Evolutionary conservation across 2,113 vertebrate species (phyloP).

Genomic region (Sinocyclocheilus maitianheensis): DNA sequence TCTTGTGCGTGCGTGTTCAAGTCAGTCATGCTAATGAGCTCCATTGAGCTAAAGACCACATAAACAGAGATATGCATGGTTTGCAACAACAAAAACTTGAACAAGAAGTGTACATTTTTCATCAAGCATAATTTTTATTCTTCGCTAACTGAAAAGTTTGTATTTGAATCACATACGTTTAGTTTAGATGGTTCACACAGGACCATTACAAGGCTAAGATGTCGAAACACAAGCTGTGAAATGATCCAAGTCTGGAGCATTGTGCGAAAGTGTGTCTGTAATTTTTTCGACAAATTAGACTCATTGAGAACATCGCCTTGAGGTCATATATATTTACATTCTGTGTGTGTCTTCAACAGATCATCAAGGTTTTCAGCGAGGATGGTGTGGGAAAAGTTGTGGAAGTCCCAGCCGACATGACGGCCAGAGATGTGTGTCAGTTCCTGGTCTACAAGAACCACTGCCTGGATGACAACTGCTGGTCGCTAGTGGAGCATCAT

Average conservation of each 20-base stretch:
- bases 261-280: not conserved
- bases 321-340: not conserved
- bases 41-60: not conserved
- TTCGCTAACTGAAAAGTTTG: not conserved
- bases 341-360: constrained; percentile 72
- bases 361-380: constrained; percentile 96
- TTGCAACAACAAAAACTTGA: not conserved
- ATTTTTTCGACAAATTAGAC: not conserved
- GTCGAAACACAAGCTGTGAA: not conserved
- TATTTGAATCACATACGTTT: not conserved
- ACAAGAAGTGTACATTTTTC: not conserved
- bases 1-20: constrained; percentile 26
- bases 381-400: constrained; percentile 94
- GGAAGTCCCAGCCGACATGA: constrained; percentile 95
- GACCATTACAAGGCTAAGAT: not conserved
- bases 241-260: not conserved
- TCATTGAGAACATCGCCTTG: not conserved
- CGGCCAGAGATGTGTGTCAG: constrained; percentile 95
- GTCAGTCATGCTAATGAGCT: not conserved
- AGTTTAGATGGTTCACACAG: not conserved
- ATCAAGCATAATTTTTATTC: not conserved
- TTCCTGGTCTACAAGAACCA: constrained; percentile 96
- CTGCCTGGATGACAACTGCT: constrained; percentile 98
- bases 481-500: constrained; percentile 96
- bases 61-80: constrained; percentile 6